A percentile compares a stretch with the other conserved stretches of the same genome.
Evolutionary conservation across 37 sponge, comb jelly and placozoan species (phyloP).

Genomic region (Oopsacas minuta): DNA sequence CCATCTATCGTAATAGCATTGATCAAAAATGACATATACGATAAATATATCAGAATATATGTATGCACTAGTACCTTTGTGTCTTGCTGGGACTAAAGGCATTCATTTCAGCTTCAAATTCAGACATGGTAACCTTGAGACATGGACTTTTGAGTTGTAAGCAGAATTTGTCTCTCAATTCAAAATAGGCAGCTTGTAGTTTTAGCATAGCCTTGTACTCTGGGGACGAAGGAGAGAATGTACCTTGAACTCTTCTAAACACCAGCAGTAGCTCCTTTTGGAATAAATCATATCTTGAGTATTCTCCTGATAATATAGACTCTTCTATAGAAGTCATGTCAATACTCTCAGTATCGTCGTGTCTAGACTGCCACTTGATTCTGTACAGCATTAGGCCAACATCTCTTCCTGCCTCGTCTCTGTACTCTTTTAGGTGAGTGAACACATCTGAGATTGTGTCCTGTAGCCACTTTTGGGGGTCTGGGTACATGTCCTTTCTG

Average conservation of each 20-base stretch:
- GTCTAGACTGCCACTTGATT: constrained; percentile 1
- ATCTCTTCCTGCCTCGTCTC: not conserved
- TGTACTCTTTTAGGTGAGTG: not conserved
- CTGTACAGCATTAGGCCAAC: not conserved
- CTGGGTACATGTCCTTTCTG: not conserved
- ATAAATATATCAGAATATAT: not conserved
- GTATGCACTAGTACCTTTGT: not conserved
- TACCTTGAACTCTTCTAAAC: not conserved
- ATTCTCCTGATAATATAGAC: not conserved
- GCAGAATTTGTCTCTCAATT: not conserved
- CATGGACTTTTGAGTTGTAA: not conserved
- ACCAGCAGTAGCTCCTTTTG: not conserved
- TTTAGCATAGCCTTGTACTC: constrained; percentile 12
- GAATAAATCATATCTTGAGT: not conserved
- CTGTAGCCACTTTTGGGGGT: not conserved
- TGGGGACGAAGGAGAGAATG: constrained; percentile 9
- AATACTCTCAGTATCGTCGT: not conserved
- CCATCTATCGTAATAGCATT: not conserved
- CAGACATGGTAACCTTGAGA: not conserved
- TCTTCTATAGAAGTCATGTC: not conserved
- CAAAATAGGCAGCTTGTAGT: not conserved
- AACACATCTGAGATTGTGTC: constrained; percentile 1
- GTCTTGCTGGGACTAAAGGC: constrained; percentile 4
- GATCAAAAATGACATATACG: not conserved
- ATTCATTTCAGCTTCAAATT: constrained; percentile 4